Conservation (phyloP, 2,888 invertebrate species). For the Lasioglossum pauxillum region DNA sequence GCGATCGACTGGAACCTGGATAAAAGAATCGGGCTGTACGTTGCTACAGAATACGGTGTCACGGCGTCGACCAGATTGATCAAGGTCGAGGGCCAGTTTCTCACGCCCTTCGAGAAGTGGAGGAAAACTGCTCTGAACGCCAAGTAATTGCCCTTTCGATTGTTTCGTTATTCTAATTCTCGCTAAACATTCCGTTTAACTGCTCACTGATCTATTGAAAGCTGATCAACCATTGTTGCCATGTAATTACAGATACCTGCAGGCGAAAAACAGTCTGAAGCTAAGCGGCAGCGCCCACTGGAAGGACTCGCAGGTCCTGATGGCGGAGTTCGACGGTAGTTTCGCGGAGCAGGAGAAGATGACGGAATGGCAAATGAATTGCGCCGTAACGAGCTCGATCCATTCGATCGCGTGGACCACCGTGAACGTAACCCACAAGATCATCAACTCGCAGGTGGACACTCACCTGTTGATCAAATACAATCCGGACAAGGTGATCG, state of each 20-base stretch:
- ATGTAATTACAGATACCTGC: slow-evolving; percentile 84
- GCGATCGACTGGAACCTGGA: slow-evolving; percentile 90
- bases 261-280: slow-evolving; percentile 85
- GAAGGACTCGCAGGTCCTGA: slow-evolving; percentile 87
- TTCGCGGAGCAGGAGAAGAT: slow-evolving; percentile 83
- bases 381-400: slow-evolving; percentile 86
- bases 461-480: slow-evolving; percentile 86
- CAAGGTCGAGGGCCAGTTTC: slow-evolving; percentile 84
- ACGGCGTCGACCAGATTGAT: slow-evolving; percentile 83
- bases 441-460: slow-evolving; percentile 85
- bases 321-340: slow-evolving; percentile 86
- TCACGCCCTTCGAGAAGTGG: slow-evolving; percentile 87
- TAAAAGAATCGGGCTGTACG: slow-evolving; percentile 87
- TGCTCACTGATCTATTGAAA: not conserved
- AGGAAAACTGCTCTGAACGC: slow-evolving; percentile 85
- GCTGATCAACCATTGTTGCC: not conserved
- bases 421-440: slow-evolving; percentile 86
- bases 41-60: slow-evolving; percentile 87
- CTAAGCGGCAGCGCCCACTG: slow-evolving; percentile 86
- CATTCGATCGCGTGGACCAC: slow-evolving; percentile 87
- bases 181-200: not conserved
- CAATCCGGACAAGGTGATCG: slow-evolving; percentile 88
- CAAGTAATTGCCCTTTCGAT: slow-evolving; percentile 81
- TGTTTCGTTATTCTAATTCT: not conserved
- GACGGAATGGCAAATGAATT: slow-evolving; percentile 85